Evolutionary conservation across 2,797 vertebrate genomes (phyloP).

Genomic region (Characodon lateralis): DNA sequence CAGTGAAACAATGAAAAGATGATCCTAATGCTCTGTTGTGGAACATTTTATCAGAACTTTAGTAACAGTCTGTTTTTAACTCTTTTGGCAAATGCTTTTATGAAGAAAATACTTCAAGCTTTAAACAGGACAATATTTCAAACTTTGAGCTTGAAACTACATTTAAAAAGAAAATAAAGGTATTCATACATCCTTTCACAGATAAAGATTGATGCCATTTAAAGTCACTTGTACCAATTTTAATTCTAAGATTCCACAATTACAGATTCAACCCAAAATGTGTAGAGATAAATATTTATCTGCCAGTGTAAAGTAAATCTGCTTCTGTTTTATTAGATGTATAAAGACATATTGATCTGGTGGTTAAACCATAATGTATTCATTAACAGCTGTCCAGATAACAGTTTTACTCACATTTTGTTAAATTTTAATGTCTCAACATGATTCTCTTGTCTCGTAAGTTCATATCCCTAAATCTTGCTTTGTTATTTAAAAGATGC

Average conservation of each 20-base stretch:
- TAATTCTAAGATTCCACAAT: not conserved
- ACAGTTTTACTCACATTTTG: conserved; percentile 6
- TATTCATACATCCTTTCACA: not conserved
- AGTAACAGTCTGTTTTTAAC: not conserved
- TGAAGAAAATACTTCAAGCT: not conserved
- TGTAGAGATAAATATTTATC: conserved; percentile 21
- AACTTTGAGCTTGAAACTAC: not conserved
- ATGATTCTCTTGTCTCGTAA: conserved; percentile 14
- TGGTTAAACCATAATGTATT: conserved; percentile 17
- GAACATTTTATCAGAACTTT: not conserved
- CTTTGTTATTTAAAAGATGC: conserved; percentile 9
- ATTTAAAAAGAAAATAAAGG: not conserved
- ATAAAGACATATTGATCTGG: conserved; percentile 30
- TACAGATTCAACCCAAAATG: conserved; percentile 17
- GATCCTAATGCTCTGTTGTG: not conserved
- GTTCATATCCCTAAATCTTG: conserved; percentile 16
- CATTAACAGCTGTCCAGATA: conserved; percentile 37
- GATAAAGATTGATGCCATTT: not conserved
- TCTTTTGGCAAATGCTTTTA: not conserved
- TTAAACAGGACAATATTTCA: not conserved
- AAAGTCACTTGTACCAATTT: not conserved
- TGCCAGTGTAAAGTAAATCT: conserved; percentile 24
- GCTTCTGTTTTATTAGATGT: conserved; percentile 19
- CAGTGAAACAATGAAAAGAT: not conserved
- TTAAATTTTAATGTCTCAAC: conserved; percentile 35